Percentiles rank a stretch among this genome's conserved stretches.
Conservation (phyloP, 2,797 vertebrate genomes). For the Graptemys geographica region DNA sequence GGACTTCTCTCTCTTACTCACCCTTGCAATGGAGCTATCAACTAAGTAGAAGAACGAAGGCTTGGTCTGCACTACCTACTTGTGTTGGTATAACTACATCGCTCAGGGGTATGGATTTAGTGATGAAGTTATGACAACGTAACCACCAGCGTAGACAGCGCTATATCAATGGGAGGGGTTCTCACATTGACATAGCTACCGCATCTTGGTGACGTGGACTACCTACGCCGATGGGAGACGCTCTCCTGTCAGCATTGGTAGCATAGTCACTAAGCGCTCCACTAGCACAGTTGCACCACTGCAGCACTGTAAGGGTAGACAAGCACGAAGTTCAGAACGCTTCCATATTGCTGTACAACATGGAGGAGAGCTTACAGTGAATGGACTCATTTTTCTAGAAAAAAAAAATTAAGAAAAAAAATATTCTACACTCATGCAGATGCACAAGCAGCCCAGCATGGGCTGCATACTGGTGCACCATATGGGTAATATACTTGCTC, state of each 20-base stretch:
- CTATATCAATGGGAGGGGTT: not conserved
- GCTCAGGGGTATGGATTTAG: too few species aligned
- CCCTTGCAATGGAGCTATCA: not conserved
- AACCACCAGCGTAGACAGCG: not conserved
- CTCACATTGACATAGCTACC: not conserved
- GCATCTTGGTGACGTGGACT: not conserved
- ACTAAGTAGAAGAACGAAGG: not conserved
- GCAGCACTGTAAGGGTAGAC: not conserved
- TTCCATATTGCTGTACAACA: not conserved
- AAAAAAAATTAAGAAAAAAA: not conserved
- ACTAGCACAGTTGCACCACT: not conserved
- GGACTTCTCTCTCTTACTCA: fast-evolving
- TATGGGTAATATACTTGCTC: conserved; percentile 23
- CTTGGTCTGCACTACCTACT: not conserved
- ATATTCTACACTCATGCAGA: conserved; percentile 1
- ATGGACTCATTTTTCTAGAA: fast-evolving
- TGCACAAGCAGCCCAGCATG: conserved; percentile 3
- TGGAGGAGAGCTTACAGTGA: not conserved
- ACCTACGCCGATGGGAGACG: not conserved
- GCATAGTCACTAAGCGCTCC: not conserved
- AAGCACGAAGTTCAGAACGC: fast-evolving
- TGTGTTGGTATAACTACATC: not conserved
- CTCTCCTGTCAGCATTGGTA: not conserved
- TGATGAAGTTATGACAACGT: not conserved
- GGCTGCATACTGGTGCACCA: not conserved